phyloP scores from a whole-genome alignment of 1,140 invertebrate genomes.

The Oreohelix idahoensis region DNA sequence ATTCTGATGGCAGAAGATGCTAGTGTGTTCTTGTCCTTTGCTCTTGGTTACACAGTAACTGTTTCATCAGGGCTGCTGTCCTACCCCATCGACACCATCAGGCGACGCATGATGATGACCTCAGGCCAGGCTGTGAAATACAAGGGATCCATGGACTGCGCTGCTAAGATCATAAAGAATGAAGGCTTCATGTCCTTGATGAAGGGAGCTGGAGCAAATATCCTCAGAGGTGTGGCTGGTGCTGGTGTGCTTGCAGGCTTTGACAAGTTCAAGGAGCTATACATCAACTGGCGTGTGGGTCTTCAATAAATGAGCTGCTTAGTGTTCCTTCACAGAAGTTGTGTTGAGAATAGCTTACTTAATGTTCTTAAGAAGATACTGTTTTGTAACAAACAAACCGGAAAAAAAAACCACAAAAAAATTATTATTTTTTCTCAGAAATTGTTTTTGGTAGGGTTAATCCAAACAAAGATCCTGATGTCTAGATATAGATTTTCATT shows the following conservation, averaged over 20 bases:
- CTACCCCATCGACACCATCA: constrained; percentile 96
- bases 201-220: constrained; percentile 77
- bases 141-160: constrained; percentile 77
- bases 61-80: constrained; percentile 90
- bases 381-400: no score
- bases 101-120: constrained; percentile 90
- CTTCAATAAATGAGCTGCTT: not conserved
- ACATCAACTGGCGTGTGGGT: constrained; percentile 58
- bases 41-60: constrained; percentile 86
- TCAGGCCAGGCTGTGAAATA: constrained; percentile 77
- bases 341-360: no score
- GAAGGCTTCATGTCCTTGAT: constrained; percentile 77
- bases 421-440: no score
- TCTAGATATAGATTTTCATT: no score
- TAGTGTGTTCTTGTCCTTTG: constrained; percentile 87
- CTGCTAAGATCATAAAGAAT: constrained; percentile 74
- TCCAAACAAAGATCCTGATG: no score
- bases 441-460: no score
- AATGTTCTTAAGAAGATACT: no score
- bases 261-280: constrained; percentile 75
- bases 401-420: no score
- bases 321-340: no score
- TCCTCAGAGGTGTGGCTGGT: constrained; percentile 73
- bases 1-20: constrained; percentile 86
- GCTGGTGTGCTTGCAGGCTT: constrained; percentile 76